Percentiles rank a stretch among this genome's conserved stretches.
phyloP scores from a whole-genome alignment of 2,797 vertebrate genomes.

The Calcarius lapponicus region DNA sequence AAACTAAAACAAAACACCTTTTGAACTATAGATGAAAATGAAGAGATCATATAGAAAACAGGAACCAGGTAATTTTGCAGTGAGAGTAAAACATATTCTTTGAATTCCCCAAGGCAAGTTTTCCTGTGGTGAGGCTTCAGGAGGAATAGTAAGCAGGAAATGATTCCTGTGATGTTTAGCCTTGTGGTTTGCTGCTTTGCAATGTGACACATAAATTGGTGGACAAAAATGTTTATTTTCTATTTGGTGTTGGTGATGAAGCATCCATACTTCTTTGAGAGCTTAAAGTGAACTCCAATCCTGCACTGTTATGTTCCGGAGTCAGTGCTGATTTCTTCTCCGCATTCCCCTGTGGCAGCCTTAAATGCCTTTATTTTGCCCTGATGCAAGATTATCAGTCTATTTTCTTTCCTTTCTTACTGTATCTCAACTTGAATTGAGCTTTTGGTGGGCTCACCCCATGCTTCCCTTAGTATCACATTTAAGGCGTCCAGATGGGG shows the following conservation, averaged over 20 bases:
- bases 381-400: neutral
- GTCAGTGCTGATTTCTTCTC: conserved; percentile 8
- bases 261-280: neutral
- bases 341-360: neutral
- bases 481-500: conserved; percentile 73
- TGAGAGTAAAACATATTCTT: neutral
- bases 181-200: neutral
- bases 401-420: conserved; percentile 29
- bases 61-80: neutral
- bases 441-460: conserved; percentile 63
- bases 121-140: neutral
- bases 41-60: neutral
- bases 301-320: neutral
- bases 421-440: conserved; percentile 47
- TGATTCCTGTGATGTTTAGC: neutral
- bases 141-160: neutral
- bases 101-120: neutral
- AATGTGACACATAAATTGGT: neutral
- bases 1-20: neutral
- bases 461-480: conserved; percentile 58
- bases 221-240: conserved; percentile 13
- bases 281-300: neutral
- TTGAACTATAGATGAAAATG: neutral
- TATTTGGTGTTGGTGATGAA: neutral
- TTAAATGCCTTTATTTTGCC: conserved; percentile 7